These are phyloP conservation scores for Goniozus legneri DNA, from an alignment of 1,140 invertebrate species.

Conservation along the genomic window DNA sequence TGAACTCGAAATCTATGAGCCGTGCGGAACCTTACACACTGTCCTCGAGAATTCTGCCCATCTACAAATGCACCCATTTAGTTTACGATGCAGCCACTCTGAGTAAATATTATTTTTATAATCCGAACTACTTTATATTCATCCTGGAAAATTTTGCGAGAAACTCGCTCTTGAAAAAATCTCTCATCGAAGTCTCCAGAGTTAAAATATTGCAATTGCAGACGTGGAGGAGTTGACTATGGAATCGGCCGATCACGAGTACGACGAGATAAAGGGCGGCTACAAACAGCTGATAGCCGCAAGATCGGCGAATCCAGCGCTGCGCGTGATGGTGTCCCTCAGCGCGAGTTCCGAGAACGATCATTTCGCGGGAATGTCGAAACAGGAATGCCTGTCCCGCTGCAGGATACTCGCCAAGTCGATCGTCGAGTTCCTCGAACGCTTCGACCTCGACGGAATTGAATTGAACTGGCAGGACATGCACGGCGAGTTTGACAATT, in stretches of 20 bases:
- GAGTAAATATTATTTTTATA: too few relatives aligned
- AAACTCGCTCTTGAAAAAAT: too few relatives aligned
- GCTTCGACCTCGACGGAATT: conserved; percentile 61
- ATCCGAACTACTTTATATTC: too few relatives aligned
- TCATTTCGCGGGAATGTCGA: conserved; percentile 20
- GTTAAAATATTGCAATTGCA: too few relatives aligned
- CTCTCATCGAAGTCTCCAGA: conserved; percentile 36
- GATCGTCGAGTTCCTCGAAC: conserved; percentile 53
- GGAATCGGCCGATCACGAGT: conserved; percentile 56
- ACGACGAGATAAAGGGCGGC: conserved; percentile 58
- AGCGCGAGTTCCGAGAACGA: conserved; percentile 9
- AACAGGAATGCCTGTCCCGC: conserved; percentile 42
- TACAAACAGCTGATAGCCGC: conserved; percentile 56
- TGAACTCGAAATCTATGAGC: conserved; percentile 65
- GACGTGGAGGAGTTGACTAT: conserved; percentile 63
- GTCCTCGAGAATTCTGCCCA: conserved; percentile 64
- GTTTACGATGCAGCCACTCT: conserved; percentile 73
- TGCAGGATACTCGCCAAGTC: conserved; percentile 43
- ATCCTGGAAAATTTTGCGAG: too few relatives aligned
- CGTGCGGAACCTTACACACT: conserved; percentile 66
- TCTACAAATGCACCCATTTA: conserved; percentile 73
- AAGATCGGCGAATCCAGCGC: conserved; percentile 55
- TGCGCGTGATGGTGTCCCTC: conserved; percentile 52
- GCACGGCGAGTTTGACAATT: conserved; percentile 14
- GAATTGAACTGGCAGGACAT: conserved; percentile 61